These are phyloP conservation scores for Stictonetta naevosa DNA, from an alignment of 2,113 vertebrate genomes.

Conservation along the genomic window DNA sequence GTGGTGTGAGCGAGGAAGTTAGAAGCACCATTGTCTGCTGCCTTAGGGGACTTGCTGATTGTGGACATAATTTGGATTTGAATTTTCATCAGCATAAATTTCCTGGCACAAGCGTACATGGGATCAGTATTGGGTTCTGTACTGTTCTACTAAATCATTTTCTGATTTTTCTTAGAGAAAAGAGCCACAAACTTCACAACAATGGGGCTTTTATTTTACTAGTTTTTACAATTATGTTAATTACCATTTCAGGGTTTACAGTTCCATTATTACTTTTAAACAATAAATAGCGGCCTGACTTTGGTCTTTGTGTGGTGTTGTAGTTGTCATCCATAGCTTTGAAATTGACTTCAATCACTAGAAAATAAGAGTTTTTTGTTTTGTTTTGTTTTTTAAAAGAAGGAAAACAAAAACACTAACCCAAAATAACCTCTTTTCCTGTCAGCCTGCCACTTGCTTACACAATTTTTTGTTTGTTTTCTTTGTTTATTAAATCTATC, in stretches of 20 bases:
- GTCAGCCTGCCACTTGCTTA: neutral
- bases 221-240: neutral
- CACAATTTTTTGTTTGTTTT: neutral
- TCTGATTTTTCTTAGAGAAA: conserved; percentile 17
- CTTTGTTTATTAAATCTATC: neutral
- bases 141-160: neutral
- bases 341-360: neutral
- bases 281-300: neutral
- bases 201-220: neutral
- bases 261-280: conserved; percentile 24
- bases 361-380: neutral
- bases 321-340: neutral
- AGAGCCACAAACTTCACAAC: neutral
- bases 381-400: neutral
- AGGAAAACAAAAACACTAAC: neutral
- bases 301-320: neutral
- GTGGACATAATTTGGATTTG: neutral
- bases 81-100: neutral
- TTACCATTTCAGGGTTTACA: neutral
- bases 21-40: neutral
- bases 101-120: neutral
- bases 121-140: neutral
- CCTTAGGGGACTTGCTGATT: neutral
- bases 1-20: neutral
- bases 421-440: neutral